Conservation (phyloP, 1,140 invertebrate species). For the Onthophagus taurus region DNA sequence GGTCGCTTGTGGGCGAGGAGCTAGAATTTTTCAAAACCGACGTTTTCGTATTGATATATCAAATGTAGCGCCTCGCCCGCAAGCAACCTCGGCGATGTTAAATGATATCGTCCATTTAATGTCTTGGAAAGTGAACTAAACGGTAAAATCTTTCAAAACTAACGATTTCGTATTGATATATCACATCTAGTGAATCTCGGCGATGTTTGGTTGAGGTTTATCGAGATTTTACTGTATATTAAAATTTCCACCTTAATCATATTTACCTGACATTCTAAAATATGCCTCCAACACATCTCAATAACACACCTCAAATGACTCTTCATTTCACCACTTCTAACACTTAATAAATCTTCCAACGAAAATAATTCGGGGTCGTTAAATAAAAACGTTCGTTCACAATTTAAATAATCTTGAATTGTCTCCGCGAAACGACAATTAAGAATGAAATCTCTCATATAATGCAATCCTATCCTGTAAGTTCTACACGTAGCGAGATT, state of each 20-base stretch:
- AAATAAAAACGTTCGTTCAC: slow-evolving; percentile 50
- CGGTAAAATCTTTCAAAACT: too few relatives aligned
- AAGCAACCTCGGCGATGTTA: too few relatives aligned
- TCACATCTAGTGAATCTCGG: background rate
- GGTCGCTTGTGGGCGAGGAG: too few relatives aligned
- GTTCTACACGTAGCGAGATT: slow-evolving; percentile 50
- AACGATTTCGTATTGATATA: background rate
- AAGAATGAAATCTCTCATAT: slow-evolving; percentile 59
- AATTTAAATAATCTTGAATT: slow-evolving; percentile 47
- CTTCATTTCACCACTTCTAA: slow-evolving; percentile 53
- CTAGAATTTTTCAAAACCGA: too few relatives aligned
- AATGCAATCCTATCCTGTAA: slow-evolving; percentile 54
- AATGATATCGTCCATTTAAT: too few relatives aligned
- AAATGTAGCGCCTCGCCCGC: too few relatives aligned
- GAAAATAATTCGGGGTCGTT: slow-evolving; percentile 66
- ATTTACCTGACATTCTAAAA: slow-evolving; percentile 57
- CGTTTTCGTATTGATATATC: too few relatives aligned
- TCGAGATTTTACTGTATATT: background rate
- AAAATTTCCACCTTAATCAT: slow-evolving; percentile 9
- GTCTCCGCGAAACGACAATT: slow-evolving; percentile 54
- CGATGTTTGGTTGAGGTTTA: background rate
- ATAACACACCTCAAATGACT: slow-evolving; percentile 52
- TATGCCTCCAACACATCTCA: slow-evolving; percentile 50
- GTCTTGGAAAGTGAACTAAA: too few relatives aligned
- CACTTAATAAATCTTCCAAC: slow-evolving; percentile 61